Conservation (phyloP, 2,113 vertebrate genomes). For the Castor canadensis region DNA sequence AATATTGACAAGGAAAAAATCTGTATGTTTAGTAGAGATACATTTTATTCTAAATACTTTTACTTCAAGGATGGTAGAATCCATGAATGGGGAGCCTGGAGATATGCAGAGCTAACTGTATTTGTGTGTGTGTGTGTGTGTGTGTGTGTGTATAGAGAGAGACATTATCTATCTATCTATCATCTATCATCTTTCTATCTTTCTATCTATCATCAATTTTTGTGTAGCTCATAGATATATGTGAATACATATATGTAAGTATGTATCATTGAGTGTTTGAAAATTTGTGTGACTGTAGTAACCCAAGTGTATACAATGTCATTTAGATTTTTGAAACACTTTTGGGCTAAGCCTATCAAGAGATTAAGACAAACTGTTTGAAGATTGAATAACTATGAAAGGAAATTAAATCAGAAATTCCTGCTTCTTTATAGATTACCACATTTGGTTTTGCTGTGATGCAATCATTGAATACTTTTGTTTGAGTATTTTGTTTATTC, state of each 20-base stretch:
- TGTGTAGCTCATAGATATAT: too few relatives aligned
- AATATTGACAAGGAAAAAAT: neutral
- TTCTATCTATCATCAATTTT: too few relatives aligned
- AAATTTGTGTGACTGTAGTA: neutral
- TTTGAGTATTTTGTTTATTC: slow-evolving; percentile 32
- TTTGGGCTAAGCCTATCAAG: neutral
- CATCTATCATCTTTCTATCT: too few relatives aligned
- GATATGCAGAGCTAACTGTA: neutral
- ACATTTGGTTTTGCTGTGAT: slow-evolving; percentile 31
- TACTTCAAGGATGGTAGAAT: neutral
- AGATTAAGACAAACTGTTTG: slow-evolving; percentile 44
- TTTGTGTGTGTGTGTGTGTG: rapidly evolving
- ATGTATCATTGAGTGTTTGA: neutral
- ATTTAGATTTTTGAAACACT: neutral
- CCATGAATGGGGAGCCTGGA: neutral
- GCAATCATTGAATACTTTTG: slow-evolving; percentile 33
- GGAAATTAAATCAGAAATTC: slow-evolving; percentile 50
- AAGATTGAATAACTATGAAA: slow-evolving; percentile 43
- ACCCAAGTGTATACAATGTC: neutral
- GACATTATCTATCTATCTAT: too few relatives aligned
- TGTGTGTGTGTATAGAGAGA: neutral
- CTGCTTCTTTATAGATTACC: slow-evolving; percentile 39
- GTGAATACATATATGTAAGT: neutral
- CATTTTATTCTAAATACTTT: neutral
- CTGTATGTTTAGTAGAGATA: neutral